Evolutionary conservation across 2,888 invertebrate species (phyloP).

Genomic region (Eutolmus rufibarbis): DNA sequence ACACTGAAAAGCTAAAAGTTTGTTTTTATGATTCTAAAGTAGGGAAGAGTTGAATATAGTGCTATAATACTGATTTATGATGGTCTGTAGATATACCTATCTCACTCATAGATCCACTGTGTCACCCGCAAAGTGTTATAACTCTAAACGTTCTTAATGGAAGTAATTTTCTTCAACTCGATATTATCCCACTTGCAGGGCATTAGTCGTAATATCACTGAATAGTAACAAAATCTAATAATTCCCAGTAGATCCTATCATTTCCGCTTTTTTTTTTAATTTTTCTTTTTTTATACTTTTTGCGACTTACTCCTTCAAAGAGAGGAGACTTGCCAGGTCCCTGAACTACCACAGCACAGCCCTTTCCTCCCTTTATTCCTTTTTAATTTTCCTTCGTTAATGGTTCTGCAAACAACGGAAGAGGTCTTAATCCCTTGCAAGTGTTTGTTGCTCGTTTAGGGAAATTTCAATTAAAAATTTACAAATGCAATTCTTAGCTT

Average conservation of each 20-base stretch:
- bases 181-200: not conserved
- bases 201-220: not conserved
- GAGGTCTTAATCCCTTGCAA: constrained; percentile 7
- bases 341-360: not conserved
- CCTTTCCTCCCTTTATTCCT: not conserved
- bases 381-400: constrained; percentile 7
- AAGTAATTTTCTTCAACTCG: not conserved
- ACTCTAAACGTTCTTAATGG: not conserved
- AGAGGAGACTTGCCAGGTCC: not conserved
- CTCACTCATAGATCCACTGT: not conserved
- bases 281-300: not conserved
- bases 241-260: not conserved
- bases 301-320: not conserved
- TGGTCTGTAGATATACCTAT: no score
- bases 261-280: not conserved
- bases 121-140: not conserved
- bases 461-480: constrained; percentile 30
- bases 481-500: constrained; percentile 18
- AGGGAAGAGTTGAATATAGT: no score
- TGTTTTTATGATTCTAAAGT: no score
- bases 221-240: not conserved
- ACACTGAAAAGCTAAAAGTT: no score
- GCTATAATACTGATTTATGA: no score
- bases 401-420: constrained; percentile 22
- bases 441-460: constrained; percentile 17